Evolutionary conservation across 1,140 invertebrate species (phyloP).

Genomic region (Stegodyphus dumicola): DNA sequence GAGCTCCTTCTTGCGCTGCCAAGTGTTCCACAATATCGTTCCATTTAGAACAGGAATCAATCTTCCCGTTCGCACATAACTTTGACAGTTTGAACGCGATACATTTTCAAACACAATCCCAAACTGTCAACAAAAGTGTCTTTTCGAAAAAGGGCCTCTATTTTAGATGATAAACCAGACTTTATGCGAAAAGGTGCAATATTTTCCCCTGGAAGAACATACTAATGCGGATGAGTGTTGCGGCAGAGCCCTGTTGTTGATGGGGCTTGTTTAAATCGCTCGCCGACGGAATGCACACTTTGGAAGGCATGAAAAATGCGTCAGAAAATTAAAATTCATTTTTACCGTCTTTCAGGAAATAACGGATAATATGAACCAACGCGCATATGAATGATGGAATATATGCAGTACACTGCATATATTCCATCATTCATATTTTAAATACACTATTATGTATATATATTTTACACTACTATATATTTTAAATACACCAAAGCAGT

Average conservation of each 20-base stretch:
- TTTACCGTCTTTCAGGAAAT: no score
- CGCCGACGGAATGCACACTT: no score
- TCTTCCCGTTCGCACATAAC: constrained; percentile 42
- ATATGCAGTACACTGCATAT: no score
- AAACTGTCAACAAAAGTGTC: constrained; percentile 44
- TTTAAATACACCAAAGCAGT: no score
- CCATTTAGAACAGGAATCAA: constrained; percentile 46
- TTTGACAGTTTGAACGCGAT: constrained; percentile 54
- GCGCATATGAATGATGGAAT: no score
- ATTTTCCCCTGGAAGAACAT: background rate
- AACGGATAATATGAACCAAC: no score
- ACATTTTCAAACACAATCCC: constrained; percentile 29
- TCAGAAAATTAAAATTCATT: no score
- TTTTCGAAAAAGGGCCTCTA: background rate
- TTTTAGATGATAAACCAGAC: constrained; percentile 14
- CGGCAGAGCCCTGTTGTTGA: background rate
- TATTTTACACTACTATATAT: no score
- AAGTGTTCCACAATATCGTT: constrained; percentile 21
- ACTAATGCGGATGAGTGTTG: background rate
- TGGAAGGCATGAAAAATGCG: no score
- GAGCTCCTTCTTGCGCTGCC: background rate
- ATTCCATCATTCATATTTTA: no score
- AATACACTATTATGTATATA: no score
- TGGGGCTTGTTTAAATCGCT: no score
- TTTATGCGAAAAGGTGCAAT: constrained; percentile 19